Evolutionary conservation across 2,113 vertebrate genomes (phyloP).

Genomic region (Anhinga rufa): DNA sequence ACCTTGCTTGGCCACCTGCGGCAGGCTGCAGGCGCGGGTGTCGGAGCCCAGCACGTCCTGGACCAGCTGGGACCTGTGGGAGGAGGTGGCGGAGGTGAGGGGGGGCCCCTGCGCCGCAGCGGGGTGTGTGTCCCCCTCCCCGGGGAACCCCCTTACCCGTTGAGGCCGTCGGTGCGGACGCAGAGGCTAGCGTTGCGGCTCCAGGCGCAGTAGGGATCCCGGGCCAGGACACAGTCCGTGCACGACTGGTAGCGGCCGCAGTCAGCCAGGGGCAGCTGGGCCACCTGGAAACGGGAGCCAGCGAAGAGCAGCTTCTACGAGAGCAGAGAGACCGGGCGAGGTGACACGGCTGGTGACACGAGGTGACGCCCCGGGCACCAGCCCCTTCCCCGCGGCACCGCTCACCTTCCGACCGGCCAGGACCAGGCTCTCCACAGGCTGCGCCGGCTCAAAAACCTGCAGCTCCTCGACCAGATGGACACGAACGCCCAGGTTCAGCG

Average conservation of each 20-base stretch:
- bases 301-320: constrained; percentile 89
- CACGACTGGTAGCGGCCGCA: constrained; percentile 89
- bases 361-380: accelerated
- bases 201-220: constrained; percentile 96
- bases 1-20: constrained; percentile 67
- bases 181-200: constrained; percentile 84
- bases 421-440: constrained; percentile 88
- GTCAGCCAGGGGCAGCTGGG: constrained; percentile 88
- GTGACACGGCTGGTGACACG: accelerated
- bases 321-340: not conserved
- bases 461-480: constrained; percentile 92
- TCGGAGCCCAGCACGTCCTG: constrained; percentile 61
- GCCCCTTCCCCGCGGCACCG: accelerated
- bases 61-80: constrained; percentile 60
- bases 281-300: constrained; percentile 86
- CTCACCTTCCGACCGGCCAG: constrained; percentile 86
- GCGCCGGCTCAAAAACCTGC: constrained; percentile 85
- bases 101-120: accelerated
- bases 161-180: constrained; percentile 75
- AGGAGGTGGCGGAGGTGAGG: not conserved
- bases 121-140: not conserved
- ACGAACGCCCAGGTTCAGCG: constrained; percentile 77
- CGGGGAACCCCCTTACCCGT: constrained; percentile 66
- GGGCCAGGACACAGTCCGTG: constrained; percentile 88
- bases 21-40: constrained; percentile 45